Conservation (phyloP, 2,888 invertebrate genomes). For the Melieria crassipennis region DNA sequence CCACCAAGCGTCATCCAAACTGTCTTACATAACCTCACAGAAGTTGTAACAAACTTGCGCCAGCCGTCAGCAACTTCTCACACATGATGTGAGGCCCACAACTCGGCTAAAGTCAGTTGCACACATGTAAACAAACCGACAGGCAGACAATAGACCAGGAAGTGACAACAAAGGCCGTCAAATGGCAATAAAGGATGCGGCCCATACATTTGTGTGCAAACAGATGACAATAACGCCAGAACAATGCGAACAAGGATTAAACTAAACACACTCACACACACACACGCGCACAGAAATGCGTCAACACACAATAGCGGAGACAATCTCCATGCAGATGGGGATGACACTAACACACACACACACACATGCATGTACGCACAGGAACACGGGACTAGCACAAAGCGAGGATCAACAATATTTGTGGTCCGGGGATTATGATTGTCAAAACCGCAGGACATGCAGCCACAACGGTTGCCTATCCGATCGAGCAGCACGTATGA, state of each 20-base stretch:
- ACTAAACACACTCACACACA: not conserved
- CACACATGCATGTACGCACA: not conserved
- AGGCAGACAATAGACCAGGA: not conserved
- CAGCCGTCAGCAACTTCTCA: too few relatives aligned
- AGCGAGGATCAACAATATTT: slow-evolving; percentile 24
- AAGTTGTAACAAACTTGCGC: too few relatives aligned
- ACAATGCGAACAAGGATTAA: slow-evolving; percentile 30
- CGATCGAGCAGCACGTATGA: too few relatives aligned
- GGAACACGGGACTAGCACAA: slow-evolving; percentile 9
- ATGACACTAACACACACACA: not conserved
- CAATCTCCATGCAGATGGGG: slow-evolving; percentile 19
- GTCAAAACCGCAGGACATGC: slow-evolving; percentile 18
- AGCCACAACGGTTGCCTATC: not conserved
- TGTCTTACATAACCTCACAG: too few relatives aligned
- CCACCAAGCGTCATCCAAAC: too few relatives aligned
- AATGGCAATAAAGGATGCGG: slow-evolving; percentile 17
- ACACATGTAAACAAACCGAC: not conserved
- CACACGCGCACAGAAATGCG: not conserved
- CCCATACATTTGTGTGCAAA: slow-evolving; percentile 35
- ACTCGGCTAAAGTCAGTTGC: not conserved
- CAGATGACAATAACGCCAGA: slow-evolving; percentile 36
- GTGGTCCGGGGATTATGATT: slow-evolving; percentile 19
- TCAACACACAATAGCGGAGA: not conserved
- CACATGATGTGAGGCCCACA: not conserved
- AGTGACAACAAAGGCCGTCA: slow-evolving; percentile 12